phyloP scores from a whole-genome alignment of 2,113 vertebrate genomes.

The Antechinus stuartii region DNA sequence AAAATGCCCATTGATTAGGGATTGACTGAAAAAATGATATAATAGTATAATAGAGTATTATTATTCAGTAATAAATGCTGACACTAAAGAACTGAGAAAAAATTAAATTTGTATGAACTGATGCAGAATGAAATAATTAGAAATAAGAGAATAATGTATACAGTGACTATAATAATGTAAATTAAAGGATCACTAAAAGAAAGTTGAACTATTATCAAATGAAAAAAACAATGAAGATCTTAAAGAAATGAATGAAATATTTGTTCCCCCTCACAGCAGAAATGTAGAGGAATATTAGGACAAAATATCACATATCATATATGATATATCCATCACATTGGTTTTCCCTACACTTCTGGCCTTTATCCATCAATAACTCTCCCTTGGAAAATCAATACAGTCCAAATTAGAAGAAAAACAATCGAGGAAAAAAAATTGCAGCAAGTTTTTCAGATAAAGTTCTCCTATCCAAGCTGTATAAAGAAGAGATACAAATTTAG shows the following conservation, averaged over 20 bases:
- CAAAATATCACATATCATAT: neutral
- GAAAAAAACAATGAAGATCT: neutral
- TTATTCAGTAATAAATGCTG: neutral
- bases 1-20: neutral
- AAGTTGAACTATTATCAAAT: neutral
- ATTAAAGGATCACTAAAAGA: neutral
- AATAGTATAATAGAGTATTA: neutral
- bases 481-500: neutral
- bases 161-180: neutral
- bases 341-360: neutral
- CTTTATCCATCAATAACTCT: neutral
- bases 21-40: neutral
- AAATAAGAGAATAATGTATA: neutral
- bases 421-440: neutral
- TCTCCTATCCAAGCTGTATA: neutral
- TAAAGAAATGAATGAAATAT: neutral
- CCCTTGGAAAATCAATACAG: neutral
- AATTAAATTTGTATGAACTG: neutral
- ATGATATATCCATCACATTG: neutral
- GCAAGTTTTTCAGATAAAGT: neutral
- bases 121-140: neutral
- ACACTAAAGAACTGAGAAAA: neutral
- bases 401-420: neutral
- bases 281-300: neutral
- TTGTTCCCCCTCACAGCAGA: neutral